phyloP scores from a whole-genome alignment of 2,888 invertebrate species.

The Globia sparganii region DNA sequence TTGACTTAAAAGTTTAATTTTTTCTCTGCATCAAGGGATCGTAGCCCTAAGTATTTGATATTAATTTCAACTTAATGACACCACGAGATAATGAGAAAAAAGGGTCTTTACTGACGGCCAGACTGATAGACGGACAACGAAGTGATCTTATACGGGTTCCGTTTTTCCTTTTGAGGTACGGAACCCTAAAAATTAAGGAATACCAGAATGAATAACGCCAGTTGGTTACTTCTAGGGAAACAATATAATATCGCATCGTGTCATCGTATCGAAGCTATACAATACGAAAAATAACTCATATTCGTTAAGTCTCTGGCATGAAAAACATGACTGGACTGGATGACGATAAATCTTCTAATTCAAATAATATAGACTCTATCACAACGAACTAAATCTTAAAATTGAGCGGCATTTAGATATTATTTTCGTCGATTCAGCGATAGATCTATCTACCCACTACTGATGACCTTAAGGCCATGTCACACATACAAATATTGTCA shows the following conservation, averaged over 20 bases:
- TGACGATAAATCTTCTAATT: background rate
- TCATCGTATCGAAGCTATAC: background rate
- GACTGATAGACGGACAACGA: background rate
- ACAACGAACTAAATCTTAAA: background rate
- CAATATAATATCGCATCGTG: background rate
- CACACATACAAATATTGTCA: constrained; percentile 20
- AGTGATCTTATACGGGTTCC: background rate
- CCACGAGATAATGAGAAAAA: no score
- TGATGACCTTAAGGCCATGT: constrained; percentile 36
- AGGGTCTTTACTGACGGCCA: no score
- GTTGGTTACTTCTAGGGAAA: background rate
- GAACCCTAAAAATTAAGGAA: background rate
- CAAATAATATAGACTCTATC: constrained; percentile 29
- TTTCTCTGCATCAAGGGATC: no score
- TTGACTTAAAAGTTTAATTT: no score
- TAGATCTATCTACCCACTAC: constrained; percentile 34
- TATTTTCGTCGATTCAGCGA: constrained; percentile 61
- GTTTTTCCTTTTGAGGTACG: no score
- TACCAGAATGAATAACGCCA: background rate
- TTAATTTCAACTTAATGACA: no score
- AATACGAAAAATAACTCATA: background rate
- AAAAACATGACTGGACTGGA: constrained; percentile 34
- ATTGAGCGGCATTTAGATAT: background rate
- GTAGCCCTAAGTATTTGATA: no score
- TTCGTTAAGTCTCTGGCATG: constrained; percentile 21